Evolutionary conservation across 2,113 vertebrate genomes (phyloP), one percentile per base, ranked within the genome.

Genomic region (Melanotaenia duboulayi): DNA sequence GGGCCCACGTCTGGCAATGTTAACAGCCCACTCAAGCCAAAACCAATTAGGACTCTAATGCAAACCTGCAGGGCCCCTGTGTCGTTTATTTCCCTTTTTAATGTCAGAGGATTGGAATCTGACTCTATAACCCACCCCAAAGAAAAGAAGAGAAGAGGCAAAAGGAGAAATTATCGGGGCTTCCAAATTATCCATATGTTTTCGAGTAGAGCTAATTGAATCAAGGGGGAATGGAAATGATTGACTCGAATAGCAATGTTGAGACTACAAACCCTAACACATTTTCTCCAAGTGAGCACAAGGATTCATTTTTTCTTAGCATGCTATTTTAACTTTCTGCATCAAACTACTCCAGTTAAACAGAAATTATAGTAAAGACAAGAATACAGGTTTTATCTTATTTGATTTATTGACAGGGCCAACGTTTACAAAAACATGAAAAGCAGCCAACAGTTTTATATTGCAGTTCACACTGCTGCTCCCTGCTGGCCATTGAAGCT

Each of bases 31-130:
- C 78, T 90, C 88, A 81, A 91, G 93, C 93, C 93, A 94, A 93
- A 92, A 93, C 82, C 90, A 94, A 93, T 94, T 94, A 94, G 90
- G 85, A 69, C 62, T 83, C 86, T 93, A 94, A 94, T 93, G 85
- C 85, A 93, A 94, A 94, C 90, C 92, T 92, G 90, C 92, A 92
- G 92, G 91, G 88, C 91, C 89, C 84, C 84, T 92, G 93, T 94
- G 92, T 92, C 84, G 76, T 92, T 92, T 86, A 87, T 93, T 94
- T 92, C 92, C 87, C 82, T 82, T 89, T 92, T 93, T 90, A 90
- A 92, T 92, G 91, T 92, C 87, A 93, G 90, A 83, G 90, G 83
- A 93, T 91, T 89, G 92, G 90, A 94, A 95, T 94, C 93, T 74
- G 79, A 90, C 88, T 92, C 74, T 28, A 44, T 74, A 84, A 76